Conservation (phyloP, 2,113 vertebrate genomes). For the Paracanthobrama guichenoti region DNA sequence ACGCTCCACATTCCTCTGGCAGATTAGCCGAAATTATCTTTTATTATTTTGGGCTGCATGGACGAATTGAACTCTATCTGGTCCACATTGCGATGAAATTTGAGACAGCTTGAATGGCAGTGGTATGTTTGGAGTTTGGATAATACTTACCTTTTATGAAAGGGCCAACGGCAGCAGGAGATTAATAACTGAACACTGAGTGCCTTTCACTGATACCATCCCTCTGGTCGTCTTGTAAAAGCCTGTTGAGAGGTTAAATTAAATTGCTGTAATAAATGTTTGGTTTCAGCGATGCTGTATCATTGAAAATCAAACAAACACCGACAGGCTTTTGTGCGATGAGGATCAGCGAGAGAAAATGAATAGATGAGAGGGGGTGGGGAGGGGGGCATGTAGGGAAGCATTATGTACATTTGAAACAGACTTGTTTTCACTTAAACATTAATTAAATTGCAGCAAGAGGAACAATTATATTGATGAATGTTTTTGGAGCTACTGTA, state of each 20-base stretch:
- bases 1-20: slow-evolving; percentile 88
- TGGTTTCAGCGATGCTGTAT: slow-evolving; percentile 81
- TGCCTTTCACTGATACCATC: slow-evolving; percentile 82
- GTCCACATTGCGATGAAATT: slow-evolving; percentile 89
- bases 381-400: slow-evolving; percentile 50
- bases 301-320: slow-evolving; percentile 89
- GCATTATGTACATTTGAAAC: slow-evolving; percentile 77
- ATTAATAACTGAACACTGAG: slow-evolving; percentile 89
- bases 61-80: slow-evolving; percentile 86
- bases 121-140: slow-evolving; percentile 94
- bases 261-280: slow-evolving; percentile 99
- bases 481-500: slow-evolving; percentile 79
- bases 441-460: slow-evolving; percentile 76
- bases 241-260: slow-evolving; percentile 97
- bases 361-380: background rate
- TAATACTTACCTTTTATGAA: slow-evolving; percentile 90
- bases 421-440: slow-evolving; percentile 79
- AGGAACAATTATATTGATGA: slow-evolving; percentile 82
- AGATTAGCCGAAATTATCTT: slow-evolving; percentile 99
- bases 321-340: slow-evolving; percentile 72
- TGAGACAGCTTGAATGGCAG: slow-evolving; percentile 92
- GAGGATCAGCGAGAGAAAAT: slow-evolving; percentile 82
- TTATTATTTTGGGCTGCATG: slow-evolving; percentile 88
- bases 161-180: slow-evolving; percentile 89
- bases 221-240: slow-evolving; percentile 83